Evolutionary conservation across 2,888 invertebrate species (phyloP).

Genomic region (Raillietiella orientalis): DNA sequence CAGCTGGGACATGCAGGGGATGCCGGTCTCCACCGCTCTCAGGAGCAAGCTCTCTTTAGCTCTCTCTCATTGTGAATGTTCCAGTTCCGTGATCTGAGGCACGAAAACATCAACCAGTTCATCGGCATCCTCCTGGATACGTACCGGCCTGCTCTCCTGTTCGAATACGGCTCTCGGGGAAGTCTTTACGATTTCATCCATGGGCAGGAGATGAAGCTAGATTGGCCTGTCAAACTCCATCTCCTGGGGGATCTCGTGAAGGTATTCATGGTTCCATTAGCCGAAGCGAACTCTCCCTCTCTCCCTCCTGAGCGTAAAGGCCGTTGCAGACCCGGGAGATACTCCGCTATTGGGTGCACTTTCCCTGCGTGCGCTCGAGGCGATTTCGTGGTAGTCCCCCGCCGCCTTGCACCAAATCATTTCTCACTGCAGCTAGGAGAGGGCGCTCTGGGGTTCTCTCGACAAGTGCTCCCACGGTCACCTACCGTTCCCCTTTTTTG

Average conservation of each 20-base stretch:
- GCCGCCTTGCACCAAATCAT: too few relatives aligned
- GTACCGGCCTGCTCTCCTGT: conserved; percentile 41
- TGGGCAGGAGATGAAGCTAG: conserved; percentile 63
- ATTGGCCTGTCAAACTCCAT: conserved; percentile 82
- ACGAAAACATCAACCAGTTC: conserved; percentile 66
- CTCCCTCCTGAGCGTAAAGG: conserved; percentile 1
- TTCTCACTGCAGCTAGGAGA: too few relatives aligned
- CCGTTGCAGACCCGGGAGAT: too few relatives aligned
- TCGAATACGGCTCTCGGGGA: conserved; percentile 57
- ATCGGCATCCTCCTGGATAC: conserved; percentile 54
- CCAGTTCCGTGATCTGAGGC: conserved; percentile 45
- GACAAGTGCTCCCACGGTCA: too few relatives aligned
- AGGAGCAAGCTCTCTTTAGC: neutral
- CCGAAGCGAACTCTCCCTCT: neutral
- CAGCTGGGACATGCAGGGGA: neutral
- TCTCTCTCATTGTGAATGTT: too few relatives aligned
- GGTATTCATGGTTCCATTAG: conserved; percentile 19
- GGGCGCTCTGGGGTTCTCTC: too few relatives aligned
- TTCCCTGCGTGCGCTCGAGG: too few relatives aligned
- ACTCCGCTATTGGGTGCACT: too few relatives aligned
- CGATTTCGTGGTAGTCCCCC: too few relatives aligned
- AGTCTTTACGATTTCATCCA: conserved; percentile 58
- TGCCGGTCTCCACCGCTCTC: neutral
- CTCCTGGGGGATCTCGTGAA: conserved; percentile 67
- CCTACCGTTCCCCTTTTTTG: too few relatives aligned